Percentiles rank a stretch among this genome's conserved stretches.
phyloP scores from a whole-genome alignment of 2,113 vertebrate genomes.

The Illadopsis cleaveri region DNA sequence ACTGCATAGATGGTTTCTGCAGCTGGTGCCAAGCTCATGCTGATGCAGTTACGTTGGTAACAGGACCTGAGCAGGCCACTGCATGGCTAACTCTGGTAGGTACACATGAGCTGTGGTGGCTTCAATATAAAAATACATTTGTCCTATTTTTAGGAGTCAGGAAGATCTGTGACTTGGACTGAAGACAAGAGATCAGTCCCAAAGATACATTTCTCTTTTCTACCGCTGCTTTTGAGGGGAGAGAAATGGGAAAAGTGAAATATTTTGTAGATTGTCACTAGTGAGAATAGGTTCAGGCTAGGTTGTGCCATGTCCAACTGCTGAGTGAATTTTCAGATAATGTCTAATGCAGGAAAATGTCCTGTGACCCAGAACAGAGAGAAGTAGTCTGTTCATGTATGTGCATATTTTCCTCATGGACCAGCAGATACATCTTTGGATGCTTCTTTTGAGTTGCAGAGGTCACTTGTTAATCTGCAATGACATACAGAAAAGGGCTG shows the following conservation, averaged over 20 bases:
- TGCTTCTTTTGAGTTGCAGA: neutral
- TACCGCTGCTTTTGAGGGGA: neutral
- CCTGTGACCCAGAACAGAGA: neutral
- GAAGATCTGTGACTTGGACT: neutral
- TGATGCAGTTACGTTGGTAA: neutral
- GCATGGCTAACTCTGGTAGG: neutral
- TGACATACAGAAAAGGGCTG: neutral
- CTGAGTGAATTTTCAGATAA: neutral
- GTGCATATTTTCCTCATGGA: neutral
- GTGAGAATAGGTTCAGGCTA: neutral
- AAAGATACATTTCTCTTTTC: neutral
- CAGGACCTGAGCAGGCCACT: neutral
- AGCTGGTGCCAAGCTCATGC: neutral
- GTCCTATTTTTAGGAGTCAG: neutral
- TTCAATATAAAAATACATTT: neutral
- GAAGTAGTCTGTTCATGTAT: neutral
- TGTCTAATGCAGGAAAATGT: neutral
- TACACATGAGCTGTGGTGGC: neutral
- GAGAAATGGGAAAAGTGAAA: neutral
- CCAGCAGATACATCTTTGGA: neutral
- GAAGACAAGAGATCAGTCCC: neutral
- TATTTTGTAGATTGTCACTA: neutral
- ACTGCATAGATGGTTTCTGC: neutral
- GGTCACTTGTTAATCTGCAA: neutral
- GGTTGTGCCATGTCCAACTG: neutral